These are phyloP conservation scores for Pseudoatta argentina DNA, from an alignment of 1,140 invertebrate genomes.

Conservation along the genomic window DNA sequence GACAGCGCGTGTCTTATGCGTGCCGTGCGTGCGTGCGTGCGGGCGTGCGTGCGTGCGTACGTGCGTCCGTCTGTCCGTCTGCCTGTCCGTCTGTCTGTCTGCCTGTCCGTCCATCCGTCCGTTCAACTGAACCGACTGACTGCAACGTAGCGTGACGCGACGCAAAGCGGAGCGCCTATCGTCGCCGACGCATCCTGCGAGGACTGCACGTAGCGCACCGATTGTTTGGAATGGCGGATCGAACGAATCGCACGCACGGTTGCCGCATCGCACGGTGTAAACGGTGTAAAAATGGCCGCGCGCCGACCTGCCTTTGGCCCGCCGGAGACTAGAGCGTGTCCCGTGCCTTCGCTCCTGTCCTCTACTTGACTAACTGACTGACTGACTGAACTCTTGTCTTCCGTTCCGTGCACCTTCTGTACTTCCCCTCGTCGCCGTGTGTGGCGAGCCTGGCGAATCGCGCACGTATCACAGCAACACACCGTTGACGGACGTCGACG, in stretches of 20 bases:
- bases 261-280: conserved; percentile 89
- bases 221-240: conserved; percentile 90
- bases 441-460: background rate
- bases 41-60: background rate
- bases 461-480: no score
- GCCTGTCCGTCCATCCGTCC: background rate
- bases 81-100: background rate
- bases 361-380: conserved; percentile 24
- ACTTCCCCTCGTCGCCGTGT: background rate
- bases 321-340: background rate
- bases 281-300: conserved; percentile 90
- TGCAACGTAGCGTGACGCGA: conserved; percentile 10
- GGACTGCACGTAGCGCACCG: conserved; percentile 86
- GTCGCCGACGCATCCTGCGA: conserved; percentile 82
- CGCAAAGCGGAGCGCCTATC: conserved; percentile 56
- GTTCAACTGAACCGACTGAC: conserved; percentile 8
- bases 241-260: conserved; percentile 87
- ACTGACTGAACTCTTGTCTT: conserved; percentile 18
- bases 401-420: background rate
- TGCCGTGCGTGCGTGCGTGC: background rate
- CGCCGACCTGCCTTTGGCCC: conserved; percentile 76
- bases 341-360: conserved; percentile 18
- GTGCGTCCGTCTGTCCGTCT: background rate
- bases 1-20: no score
- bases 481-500: background rate